Percentiles rank a stretch among this genome's conserved stretches.
Evolutionary conservation across 2,797 vertebrate genomes (phyloP).

Genomic region (Bradypodion ventrale): DNA sequence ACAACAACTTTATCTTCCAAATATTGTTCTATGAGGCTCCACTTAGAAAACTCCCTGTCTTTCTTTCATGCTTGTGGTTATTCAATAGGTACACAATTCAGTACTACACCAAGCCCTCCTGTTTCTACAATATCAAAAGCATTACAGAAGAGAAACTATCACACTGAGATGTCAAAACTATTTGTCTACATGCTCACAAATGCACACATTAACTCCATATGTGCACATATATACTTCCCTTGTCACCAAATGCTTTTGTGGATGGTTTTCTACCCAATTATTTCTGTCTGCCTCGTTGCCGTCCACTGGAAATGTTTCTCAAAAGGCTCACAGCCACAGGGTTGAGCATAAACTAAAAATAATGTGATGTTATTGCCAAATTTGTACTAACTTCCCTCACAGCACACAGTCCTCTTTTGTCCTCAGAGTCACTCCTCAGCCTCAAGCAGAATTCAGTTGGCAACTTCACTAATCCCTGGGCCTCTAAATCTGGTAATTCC

Average conservation of each 20-base stretch:
- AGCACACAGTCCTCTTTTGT: neutral
- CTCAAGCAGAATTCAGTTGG: slow-evolving; percentile 20
- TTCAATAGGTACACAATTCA: too few relatives aligned
- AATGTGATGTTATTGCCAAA: slow-evolving; percentile 24
- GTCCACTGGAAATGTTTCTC: slow-evolving; percentile 9
- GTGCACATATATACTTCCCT: neutral
- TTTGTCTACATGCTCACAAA: too few relatives aligned
- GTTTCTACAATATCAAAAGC: neutral
- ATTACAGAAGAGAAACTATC: neutral
- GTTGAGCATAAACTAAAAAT: slow-evolving; percentile 26
- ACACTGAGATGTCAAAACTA: neutral
- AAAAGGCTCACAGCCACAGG: slow-evolving; percentile 17
- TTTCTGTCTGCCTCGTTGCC: slow-evolving; percentile 15
- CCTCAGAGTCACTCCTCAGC: slow-evolving; percentile 1
- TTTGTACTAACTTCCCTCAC: slow-evolving; percentile 13
- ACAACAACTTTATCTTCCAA: neutral
- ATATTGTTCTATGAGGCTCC: neutral
- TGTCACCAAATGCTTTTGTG: neutral
- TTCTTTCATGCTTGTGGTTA: too few relatives aligned
- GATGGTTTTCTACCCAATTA: slow-evolving; percentile 29
- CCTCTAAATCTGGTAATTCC: neutral
- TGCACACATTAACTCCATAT: too few relatives aligned
- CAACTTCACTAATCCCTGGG: neutral
- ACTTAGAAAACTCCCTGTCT: neutral
- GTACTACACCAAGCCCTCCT: neutral